Evolutionary conservation across 2,888 invertebrate species (phyloP).

Genomic region (Balanococcus diminutus): DNA sequence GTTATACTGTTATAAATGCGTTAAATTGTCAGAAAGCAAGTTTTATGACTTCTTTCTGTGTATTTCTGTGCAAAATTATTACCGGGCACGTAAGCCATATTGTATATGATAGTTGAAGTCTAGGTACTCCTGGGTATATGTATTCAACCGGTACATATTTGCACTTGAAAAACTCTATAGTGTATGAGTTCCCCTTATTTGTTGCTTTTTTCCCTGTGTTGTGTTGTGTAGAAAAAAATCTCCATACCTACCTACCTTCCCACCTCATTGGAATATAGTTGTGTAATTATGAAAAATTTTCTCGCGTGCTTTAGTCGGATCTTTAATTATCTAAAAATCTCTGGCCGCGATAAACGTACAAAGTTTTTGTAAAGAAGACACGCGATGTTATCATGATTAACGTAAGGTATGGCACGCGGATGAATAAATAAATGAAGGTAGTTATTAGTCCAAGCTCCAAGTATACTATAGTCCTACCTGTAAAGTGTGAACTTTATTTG

Average conservation of each 20-base stretch:
- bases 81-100: constrained; percentile 37
- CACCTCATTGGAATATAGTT: too few relatives aligned
- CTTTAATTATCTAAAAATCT: constrained; percentile 6
- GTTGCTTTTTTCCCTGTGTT: background rate
- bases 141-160: background rate
- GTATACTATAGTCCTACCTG: too few relatives aligned
- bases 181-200: too few relatives aligned
- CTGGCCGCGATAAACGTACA: background rate
- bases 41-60: constrained; percentile 52
- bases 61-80: constrained; percentile 54
- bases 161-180: background rate
- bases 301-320: background rate
- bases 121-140: background rate
- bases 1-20: constrained; percentile 53
- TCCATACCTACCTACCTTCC: background rate
- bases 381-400: background rate
- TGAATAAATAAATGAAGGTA: background rate
- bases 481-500: too few relatives aligned
- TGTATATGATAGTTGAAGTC: constrained; percentile 32
- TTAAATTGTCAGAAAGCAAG: constrained; percentile 52
- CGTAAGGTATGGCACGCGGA: too few relatives aligned
- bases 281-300: background rate
- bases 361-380: background rate
- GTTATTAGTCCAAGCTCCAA: too few relatives aligned
- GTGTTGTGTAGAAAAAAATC: background rate